Conservation (phyloP, 2,888 invertebrate genomes). For the Eilema depressum region DNA sequence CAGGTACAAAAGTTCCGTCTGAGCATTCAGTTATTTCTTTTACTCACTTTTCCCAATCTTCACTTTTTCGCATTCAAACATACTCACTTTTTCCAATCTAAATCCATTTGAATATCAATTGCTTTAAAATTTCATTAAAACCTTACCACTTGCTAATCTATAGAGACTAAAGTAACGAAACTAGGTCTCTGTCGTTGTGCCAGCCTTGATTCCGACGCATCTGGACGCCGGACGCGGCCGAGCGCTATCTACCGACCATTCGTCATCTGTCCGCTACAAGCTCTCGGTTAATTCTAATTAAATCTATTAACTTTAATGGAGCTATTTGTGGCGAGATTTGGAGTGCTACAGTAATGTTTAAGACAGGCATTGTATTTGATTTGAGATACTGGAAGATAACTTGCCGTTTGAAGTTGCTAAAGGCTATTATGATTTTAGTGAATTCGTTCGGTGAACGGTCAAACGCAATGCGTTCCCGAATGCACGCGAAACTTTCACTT, state of each 20-base stretch:
- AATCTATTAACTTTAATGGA: slow-evolving; percentile 41
- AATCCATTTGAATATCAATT: too few relatives aligned
- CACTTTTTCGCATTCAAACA: too few relatives aligned
- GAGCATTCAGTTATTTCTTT: too few relatives aligned
- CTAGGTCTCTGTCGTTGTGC: slow-evolving; percentile 37
- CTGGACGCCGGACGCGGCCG: slow-evolving; percentile 58
- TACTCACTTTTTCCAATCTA: too few relatives aligned
- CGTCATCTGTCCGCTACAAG: slow-evolving; percentile 45
- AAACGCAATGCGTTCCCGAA: too few relatives aligned
- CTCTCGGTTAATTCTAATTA: slow-evolving; percentile 29
- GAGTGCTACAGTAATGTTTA: background rate
- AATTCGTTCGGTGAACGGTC: too few relatives aligned
- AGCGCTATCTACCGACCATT: slow-evolving; percentile 57
- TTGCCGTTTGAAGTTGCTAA: background rate
- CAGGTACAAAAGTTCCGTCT: too few relatives aligned
- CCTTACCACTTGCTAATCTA: slow-evolving; percentile 20
- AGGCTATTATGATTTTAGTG: background rate
- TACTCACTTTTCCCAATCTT: too few relatives aligned
- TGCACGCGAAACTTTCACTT: too few relatives aligned
- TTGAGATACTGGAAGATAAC: background rate
- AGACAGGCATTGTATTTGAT: background rate
- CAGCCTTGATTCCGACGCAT: slow-evolving; percentile 31
- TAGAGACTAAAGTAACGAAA: slow-evolving; percentile 31
- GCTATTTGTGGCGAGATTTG: slow-evolving; percentile 13
- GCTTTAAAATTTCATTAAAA: background rate